Evolutionary conservation across 2,113 vertebrate genomes (phyloP).

Genomic region (Papio anubis): DNA sequence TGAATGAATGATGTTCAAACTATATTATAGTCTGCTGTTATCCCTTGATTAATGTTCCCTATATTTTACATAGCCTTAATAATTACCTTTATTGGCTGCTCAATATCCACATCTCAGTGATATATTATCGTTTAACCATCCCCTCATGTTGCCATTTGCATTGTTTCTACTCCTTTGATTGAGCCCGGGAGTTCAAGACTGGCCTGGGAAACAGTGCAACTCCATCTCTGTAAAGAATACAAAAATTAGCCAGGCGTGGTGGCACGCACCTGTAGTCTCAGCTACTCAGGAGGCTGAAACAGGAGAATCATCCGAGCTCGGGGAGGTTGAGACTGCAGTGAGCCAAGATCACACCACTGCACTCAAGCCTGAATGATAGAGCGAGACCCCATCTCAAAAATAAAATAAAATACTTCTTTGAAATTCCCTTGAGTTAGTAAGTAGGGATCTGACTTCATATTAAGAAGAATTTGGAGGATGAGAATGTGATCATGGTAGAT

Average conservation of each 20-base stretch:
- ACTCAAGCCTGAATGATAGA: no score
- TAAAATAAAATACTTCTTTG: neutral
- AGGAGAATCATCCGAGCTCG: no score
- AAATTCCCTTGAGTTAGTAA: neutral
- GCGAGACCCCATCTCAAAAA: no score
- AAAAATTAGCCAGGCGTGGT: no score
- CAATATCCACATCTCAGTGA: neutral
- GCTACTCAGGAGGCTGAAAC: no score
- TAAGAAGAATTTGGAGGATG: neutral
- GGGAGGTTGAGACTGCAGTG: no score
- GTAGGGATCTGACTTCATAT: neutral
- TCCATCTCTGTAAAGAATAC: no score
- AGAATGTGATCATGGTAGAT: neutral
- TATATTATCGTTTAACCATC: neutral
- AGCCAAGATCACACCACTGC: no score
- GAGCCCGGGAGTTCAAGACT: no score
- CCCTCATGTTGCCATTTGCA: neutral
- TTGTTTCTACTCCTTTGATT: neutral
- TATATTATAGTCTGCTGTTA: neutral
- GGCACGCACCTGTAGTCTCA: no score
- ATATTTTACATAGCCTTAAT: neutral
- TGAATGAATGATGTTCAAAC: neutral
- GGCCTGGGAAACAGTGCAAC: no score
- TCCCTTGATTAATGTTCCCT: neutral
- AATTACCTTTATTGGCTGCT: neutral